Evolutionary conservation across 2,888 invertebrate species (phyloP).

Genomic region (Drosophila histrio): DNA sequence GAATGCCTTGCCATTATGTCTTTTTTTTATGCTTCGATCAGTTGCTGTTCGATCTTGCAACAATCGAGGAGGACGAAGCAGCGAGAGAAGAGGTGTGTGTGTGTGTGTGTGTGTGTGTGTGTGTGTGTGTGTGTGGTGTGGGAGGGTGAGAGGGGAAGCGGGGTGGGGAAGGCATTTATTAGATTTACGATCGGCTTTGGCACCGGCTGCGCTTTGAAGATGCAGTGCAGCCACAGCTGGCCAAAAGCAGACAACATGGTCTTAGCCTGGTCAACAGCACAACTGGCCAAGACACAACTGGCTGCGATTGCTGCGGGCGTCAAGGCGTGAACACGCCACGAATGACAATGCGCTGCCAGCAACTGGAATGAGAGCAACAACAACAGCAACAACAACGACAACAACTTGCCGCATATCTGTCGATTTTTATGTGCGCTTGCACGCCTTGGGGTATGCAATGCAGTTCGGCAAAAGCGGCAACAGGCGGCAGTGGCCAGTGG

Average conservation of each 20-base stretch:
- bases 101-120: too few relatives aligned
- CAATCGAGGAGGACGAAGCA: neutral
- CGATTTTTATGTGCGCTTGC: conserved; percentile 82
- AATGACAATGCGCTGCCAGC: conserved; percentile 69
- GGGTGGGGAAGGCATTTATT: conserved; percentile 62
- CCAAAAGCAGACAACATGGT: conserved; percentile 1
- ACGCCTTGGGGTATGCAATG: conserved; percentile 81
- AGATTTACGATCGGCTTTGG: conserved; percentile 77
- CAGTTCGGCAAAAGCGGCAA: conserved; percentile 9
- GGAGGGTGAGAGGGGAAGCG: too few relatives aligned
- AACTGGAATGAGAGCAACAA: conserved; percentile 17
- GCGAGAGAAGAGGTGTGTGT: too few relatives aligned
- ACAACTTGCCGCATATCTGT: conserved; percentile 69
- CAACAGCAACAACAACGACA: conserved; percentile 34
- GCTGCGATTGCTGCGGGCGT: conserved; percentile 65
- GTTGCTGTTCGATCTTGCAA: neutral
- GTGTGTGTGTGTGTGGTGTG: too few relatives aligned
- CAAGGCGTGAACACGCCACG: conserved; percentile 81
- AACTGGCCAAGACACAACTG: conserved; percentile 16
- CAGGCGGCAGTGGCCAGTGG: neutral
- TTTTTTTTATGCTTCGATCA: neutral
- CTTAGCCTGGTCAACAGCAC: conserved; percentile 15
- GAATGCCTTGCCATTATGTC: neutral
- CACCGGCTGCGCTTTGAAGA: conserved; percentile 64
- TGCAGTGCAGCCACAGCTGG: conserved; percentile 43